Percentiles rank a stretch among this genome's conserved stretches.
phyloP scores from a whole-genome alignment of 2,797 vertebrate genomes.

The Euphonia xanthogaster region DNA sequence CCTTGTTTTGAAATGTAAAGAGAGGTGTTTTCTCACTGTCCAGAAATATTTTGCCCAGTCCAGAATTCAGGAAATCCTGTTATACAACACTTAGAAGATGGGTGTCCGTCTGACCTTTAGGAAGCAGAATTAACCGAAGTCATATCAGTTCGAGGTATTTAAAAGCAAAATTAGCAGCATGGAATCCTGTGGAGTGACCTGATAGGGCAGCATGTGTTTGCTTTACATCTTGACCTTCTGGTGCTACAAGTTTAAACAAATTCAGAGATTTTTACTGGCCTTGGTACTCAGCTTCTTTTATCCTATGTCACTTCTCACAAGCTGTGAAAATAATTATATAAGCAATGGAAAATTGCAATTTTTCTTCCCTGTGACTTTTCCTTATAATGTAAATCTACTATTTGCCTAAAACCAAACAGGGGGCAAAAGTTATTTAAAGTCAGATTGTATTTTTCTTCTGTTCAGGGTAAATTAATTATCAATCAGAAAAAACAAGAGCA shows the following conservation, averaged over 20 bases:
- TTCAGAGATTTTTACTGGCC: not conserved
- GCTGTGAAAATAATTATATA: not conserved
- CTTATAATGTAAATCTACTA: not conserved
- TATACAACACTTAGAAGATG: not conserved
- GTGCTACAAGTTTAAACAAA: not conserved
- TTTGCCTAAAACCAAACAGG: not conserved
- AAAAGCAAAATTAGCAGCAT: not conserved
- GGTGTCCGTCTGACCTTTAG: not conserved
- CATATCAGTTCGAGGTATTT: not conserved
- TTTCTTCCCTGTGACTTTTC: not conserved
- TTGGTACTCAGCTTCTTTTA: not conserved
- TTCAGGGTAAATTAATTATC: not conserved
- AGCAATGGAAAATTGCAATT: not conserved
- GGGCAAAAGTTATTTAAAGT: not conserved
- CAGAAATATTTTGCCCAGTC: not conserved
- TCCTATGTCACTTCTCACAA: not conserved
- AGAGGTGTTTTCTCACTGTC: not conserved
- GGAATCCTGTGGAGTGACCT: not conserved
- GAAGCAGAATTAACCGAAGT: not conserved
- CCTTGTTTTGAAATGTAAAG: not conserved
- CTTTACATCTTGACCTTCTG: not conserved
- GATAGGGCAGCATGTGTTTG: not conserved
- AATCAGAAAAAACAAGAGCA: not conserved
- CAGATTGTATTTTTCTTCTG: not conserved
- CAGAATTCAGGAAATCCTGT: not conserved